These are phyloP conservation scores for Eudyptes chrysolophus DNA, from an alignment of 2,113 vertebrate species.

Conservation along the genomic window DNA sequence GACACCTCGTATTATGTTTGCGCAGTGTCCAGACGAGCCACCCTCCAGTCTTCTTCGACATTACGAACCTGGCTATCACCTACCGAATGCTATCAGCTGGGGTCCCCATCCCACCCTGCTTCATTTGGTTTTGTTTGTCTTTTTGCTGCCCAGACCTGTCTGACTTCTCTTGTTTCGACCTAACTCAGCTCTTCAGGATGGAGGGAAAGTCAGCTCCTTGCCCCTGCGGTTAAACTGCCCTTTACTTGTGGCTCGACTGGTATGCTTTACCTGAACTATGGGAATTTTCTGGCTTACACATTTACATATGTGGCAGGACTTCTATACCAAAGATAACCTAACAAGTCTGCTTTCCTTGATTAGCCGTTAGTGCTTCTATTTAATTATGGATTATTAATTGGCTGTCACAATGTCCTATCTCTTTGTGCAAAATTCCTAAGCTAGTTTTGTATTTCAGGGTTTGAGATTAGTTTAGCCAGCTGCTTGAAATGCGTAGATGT, in stretches of 20 bases:
- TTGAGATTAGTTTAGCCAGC: neutral
- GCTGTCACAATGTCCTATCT: neutral
- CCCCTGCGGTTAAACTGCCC: neutral
- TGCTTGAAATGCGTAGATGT: neutral
- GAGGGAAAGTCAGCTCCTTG: neutral
- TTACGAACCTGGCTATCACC: neutral
- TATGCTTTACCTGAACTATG: neutral
- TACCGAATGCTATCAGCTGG: neutral
- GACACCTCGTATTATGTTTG: neutral
- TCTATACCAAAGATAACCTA: neutral
- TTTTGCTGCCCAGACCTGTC: neutral
- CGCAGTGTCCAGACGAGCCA: neutral
- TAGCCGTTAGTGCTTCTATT: neutral
- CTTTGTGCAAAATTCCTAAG: neutral
- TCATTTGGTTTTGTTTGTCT: neutral
- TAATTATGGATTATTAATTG: neutral
- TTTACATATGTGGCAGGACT: neutral
- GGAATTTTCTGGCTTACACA: neutral
- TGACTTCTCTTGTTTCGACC: neutral
- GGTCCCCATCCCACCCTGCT: neutral
- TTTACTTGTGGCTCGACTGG: neutral
- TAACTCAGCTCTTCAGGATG: neutral
- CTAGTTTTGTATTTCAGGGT: neutral
- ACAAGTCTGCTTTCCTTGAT: neutral
- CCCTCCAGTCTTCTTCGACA: neutral